Conservation (phyloP, 2,797 vertebrate genomes). For the Loris lydekkerianus region DNA sequence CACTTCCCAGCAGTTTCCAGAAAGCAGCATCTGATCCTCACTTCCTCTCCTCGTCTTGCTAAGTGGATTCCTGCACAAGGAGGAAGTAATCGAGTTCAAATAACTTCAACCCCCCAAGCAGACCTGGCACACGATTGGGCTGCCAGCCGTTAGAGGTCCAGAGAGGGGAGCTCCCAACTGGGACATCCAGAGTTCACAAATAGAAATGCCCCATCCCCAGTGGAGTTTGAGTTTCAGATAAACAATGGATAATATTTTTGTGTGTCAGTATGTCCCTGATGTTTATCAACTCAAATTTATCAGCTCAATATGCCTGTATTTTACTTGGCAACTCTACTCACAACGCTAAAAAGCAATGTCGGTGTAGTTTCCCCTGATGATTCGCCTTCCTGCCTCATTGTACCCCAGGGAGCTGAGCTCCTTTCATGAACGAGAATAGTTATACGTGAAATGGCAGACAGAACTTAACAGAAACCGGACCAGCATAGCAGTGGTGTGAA, state of each 20-base stretch:
- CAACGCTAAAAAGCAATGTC: background rate
- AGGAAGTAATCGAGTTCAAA: constrained; percentile 36
- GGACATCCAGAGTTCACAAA: background rate
- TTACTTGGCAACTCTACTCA: constrained; percentile 40
- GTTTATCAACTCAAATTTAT: constrained; percentile 51
- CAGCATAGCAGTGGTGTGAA: too few relatives aligned
- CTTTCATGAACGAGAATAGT: background rate
- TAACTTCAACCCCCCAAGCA: constrained; percentile 7
- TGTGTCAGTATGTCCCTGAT: background rate
- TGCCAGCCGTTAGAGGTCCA: background rate
- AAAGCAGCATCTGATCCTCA: constrained; percentile 63
- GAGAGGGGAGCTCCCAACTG: background rate
- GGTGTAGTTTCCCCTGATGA: background rate
- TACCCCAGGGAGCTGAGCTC: constrained; percentile 21
- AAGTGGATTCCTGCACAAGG: constrained; percentile 35
- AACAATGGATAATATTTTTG: constrained; percentile 51
- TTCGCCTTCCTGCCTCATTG: background rate
- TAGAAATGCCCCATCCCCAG: background rate
- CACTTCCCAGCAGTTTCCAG: constrained; percentile 60
- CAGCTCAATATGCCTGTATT: background rate
- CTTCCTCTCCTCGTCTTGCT: background rate
- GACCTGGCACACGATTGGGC: background rate
- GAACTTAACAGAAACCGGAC: background rate
- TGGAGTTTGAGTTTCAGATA: constrained; percentile 3
- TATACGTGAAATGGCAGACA: background rate